Evolutionary conservation across 2,797 vertebrate genomes (phyloP).

Genomic region (Distichodus sexfasciatus): DNA sequence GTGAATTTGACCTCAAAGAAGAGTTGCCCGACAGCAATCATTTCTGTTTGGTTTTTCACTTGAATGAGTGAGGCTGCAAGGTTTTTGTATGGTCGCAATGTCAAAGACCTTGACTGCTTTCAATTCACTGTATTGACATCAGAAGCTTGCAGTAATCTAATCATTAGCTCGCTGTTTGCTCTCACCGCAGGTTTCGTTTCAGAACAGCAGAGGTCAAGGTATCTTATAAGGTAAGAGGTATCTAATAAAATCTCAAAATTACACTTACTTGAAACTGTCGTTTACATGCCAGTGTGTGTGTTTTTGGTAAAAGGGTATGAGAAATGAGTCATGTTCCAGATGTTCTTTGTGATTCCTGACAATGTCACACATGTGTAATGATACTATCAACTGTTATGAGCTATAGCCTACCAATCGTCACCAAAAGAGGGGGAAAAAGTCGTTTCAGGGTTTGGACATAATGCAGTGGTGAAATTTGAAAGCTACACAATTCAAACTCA

Average conservation of each 20-base stretch:
- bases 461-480: neutral
- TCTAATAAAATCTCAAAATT: no score
- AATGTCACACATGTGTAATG: no score
- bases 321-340: no score
- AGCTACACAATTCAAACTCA: neutral
- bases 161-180: constrained; percentile 29
- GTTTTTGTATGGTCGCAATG: neutral
- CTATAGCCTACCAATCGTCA: neutral
- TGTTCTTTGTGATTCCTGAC: no score
- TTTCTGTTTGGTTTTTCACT: neutral
- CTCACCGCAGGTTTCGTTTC: neutral
- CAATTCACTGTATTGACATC: neutral
- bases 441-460: neutral
- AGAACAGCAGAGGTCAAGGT: constrained; percentile 5
- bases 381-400: neutral
- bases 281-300: no score
- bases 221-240: neutral
- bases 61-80: neutral
- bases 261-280: neutral
- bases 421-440: neutral
- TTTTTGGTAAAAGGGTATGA: no score
- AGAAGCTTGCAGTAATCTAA: constrained; percentile 1
- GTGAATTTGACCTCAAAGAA: neutral
- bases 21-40: neutral
- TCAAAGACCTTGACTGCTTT: neutral